phyloP scores from a whole-genome alignment of 2,797 vertebrate genomes.

The Synanceia verrucosa region DNA sequence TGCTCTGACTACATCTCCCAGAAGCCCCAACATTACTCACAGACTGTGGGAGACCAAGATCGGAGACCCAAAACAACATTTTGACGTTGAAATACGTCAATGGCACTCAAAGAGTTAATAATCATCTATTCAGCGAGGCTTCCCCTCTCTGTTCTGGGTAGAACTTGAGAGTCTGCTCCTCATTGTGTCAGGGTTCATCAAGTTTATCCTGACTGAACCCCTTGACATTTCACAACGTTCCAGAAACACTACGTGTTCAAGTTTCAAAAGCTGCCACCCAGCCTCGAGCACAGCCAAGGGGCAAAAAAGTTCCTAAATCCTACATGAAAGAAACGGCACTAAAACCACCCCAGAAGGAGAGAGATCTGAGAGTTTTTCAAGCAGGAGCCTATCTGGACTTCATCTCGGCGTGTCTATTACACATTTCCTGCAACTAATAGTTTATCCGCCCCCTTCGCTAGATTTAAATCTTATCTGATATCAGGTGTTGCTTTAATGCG shows the following conservation, averaged over 20 bases:
- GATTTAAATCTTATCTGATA: conserved; percentile 67
- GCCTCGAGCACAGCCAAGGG: conserved; percentile 47
- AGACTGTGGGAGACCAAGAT: too few relatives aligned
- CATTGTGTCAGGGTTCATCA: conserved; percentile 5
- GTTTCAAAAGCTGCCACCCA: conserved; percentile 46
- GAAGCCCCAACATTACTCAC: too few relatives aligned
- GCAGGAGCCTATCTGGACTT: conserved; percentile 49
- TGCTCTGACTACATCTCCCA: too few relatives aligned
- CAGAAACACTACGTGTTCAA: conserved; percentile 17
- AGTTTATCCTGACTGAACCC: conserved; percentile 27
- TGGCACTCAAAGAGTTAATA: neutral
- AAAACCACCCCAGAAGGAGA: conserved; percentile 46
- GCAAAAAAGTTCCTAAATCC: conserved; percentile 57
- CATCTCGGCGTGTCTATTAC: conserved; percentile 58
- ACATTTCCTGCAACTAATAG: conserved; percentile 58
- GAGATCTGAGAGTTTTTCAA: conserved; percentile 56
- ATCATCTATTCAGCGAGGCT: neutral
- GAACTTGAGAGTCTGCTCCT: neutral
- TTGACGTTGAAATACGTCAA: too few relatives aligned
- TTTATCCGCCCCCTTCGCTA: conserved; percentile 46
- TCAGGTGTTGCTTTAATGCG: conserved; percentile 60
- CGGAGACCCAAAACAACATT: too few relatives aligned
- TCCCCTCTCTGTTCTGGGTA: neutral
- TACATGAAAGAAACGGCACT: conserved; percentile 55
- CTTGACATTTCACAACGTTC: conserved; percentile 28